Conservation (phyloP, 2,113 vertebrate species). For the Paraplagusia blochii region DNA sequence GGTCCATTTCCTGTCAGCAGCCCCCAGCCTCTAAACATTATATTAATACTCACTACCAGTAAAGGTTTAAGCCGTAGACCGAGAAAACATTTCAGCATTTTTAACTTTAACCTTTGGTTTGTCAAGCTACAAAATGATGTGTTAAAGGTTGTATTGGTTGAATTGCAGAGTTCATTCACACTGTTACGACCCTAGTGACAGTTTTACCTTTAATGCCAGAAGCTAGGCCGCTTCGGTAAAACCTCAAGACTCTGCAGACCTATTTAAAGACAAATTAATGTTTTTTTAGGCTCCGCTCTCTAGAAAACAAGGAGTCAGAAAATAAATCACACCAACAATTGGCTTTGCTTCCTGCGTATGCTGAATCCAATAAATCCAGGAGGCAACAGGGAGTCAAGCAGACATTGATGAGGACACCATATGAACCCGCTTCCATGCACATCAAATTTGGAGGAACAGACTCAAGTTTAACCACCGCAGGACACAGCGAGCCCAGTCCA, state of each 20-base stretch:
- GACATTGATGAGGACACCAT: slow-evolving; percentile 67
- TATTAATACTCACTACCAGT: too few relatives aligned
- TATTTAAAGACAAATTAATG: slow-evolving; percentile 15
- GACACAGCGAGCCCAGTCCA: slow-evolving; percentile 8
- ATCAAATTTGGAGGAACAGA: slow-evolving; percentile 31
- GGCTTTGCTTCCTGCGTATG: slow-evolving; percentile 56
- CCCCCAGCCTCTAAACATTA: too few relatives aligned
- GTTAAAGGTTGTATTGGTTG: too few relatives aligned
- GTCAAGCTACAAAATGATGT: too few relatives aligned
- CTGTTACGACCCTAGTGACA: too few relatives aligned
- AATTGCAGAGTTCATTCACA: too few relatives aligned
- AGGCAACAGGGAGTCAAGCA: slow-evolving; percentile 39
- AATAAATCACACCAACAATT: slow-evolving; percentile 65
- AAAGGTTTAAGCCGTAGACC: too few relatives aligned
- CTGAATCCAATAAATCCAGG: slow-evolving; percentile 56
- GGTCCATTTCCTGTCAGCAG: too few relatives aligned
- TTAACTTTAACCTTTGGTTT: too few relatives aligned
- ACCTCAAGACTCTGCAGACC: not conserved
- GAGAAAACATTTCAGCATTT: too few relatives aligned
- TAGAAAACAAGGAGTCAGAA: slow-evolving; percentile 23
- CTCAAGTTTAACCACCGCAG: slow-evolving; percentile 10
- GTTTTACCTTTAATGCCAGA: too few relatives aligned
- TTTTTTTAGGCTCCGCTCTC: slow-evolving; percentile 16
- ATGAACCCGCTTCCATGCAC: slow-evolving; percentile 45
- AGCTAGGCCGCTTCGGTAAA: too few relatives aligned